A percentile compares a stretch with the other conserved stretches of the same genome.
Evolutionary conservation across 64 coral and sea anemone species (phyloP).

Genomic region (Pachyseris speciosa): DNA sequence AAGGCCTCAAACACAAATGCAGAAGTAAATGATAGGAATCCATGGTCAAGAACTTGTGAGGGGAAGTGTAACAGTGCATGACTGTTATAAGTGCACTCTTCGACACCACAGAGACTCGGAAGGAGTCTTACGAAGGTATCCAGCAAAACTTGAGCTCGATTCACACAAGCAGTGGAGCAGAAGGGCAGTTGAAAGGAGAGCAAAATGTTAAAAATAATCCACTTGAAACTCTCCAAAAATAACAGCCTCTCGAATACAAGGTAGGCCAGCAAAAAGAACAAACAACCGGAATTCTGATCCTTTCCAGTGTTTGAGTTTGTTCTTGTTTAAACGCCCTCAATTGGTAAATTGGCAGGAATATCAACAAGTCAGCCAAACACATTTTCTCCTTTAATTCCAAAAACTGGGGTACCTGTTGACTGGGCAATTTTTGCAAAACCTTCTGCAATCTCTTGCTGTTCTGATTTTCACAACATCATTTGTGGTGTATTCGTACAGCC

Average conservation of each 20-base stretch:
- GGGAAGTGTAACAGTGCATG: conserved; percentile 59
- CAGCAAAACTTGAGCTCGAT: not conserved
- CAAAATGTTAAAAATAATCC: no score
- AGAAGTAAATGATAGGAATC: conserved; percentile 40
- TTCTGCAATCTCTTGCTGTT: not conserved
- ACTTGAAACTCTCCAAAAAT: not conserved
- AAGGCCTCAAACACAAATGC: conserved; percentile 78
- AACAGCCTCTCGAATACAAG: conserved; percentile 7
- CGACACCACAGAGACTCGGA: not conserved
- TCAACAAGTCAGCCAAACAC: conserved; percentile 27
- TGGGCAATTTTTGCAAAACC: not conserved
- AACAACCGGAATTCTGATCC: conserved; percentile 64
- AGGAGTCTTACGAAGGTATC: conserved; percentile 28
- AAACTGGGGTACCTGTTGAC: not conserved
- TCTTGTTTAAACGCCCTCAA: no score
- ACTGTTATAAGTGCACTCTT: conserved; percentile 66
- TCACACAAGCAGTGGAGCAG: not conserved
- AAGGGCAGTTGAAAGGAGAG: not conserved
- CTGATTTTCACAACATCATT: not conserved
- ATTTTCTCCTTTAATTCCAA: conserved; percentile 54
- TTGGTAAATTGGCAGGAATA: conserved; percentile 57
- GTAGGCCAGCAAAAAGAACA: conserved; percentile 46
- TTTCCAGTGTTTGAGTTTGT: conserved; percentile 67
- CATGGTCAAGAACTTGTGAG: conserved; percentile 43
- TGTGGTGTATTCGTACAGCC: conserved; percentile 36